phyloP scores from a whole-genome alignment of 2,797 vertebrate species.

The Falco cherrug region DNA sequence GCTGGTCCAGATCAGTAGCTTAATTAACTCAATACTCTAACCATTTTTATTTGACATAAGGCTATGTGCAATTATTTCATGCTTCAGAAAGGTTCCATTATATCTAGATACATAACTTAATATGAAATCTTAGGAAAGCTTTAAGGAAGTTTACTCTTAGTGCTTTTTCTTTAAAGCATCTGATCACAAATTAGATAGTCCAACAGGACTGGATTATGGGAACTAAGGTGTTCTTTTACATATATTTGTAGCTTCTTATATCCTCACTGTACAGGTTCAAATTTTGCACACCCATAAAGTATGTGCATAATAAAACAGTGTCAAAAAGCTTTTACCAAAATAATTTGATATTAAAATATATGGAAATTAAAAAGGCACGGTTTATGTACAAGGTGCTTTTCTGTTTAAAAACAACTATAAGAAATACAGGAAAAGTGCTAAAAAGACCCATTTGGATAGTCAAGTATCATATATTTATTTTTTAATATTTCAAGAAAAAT shows the following conservation, averaged over 20 bases:
- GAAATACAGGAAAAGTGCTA: background rate
- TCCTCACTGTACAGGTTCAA: background rate
- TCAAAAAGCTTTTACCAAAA: background rate
- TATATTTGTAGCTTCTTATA: background rate
- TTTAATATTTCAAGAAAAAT: background rate
- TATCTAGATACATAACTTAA: background rate
- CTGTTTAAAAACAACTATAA: background rate
- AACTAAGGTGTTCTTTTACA: background rate
- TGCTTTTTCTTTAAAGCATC: background rate
- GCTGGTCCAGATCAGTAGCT: background rate
- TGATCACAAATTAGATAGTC: background rate
- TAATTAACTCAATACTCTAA: conserved; percentile 37
- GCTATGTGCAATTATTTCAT: background rate
- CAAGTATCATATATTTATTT: background rate
- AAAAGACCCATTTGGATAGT: background rate
- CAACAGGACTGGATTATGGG: background rate
- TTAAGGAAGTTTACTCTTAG: background rate
- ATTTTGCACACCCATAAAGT: background rate
- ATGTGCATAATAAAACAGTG: background rate
- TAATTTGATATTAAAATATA: background rate
- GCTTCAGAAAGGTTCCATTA: background rate
- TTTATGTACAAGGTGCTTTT: background rate
- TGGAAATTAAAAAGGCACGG: fast-evolving
- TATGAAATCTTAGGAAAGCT: background rate
- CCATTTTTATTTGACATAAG: conserved; percentile 50